Evolutionary conservation across 2,797 vertebrate genomes (phyloP).

Genomic region (Pseudochromis fuscus): DNA sequence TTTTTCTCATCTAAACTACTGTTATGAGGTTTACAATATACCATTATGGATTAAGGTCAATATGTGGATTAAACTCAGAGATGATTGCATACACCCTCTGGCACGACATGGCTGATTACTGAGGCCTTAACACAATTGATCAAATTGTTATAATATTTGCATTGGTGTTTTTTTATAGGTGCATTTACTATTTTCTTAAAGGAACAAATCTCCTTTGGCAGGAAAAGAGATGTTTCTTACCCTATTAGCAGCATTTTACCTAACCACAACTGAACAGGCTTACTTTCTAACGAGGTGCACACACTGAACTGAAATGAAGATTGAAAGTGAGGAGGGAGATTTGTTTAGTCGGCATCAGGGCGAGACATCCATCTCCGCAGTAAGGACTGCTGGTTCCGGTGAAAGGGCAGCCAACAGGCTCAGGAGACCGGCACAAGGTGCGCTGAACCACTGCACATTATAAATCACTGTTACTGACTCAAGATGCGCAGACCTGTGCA

Average conservation of each 20-base stretch:
- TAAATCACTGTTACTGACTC: conserved; percentile 75
- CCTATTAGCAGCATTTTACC: conserved; percentile 48
- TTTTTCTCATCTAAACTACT: conserved; percentile 49
- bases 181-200: conserved; percentile 29
- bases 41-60: conserved; percentile 46
- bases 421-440: conserved; percentile 67
- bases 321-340: conserved; percentile 61
- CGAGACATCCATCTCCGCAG: conserved; percentile 70
- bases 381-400: conserved; percentile 68
- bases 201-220: conserved; percentile 27
- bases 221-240: conserved; percentile 42
- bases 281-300: conserved; percentile 60
- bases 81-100: conserved; percentile 36
- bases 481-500: conserved; percentile 46
- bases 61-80: conserved; percentile 33
- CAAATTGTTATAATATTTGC: conserved; percentile 39
- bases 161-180: conserved; percentile 25
- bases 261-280: conserved; percentile 44
- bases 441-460: conserved; percentile 64
- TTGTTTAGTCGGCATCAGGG: conserved; percentile 68
- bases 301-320: conserved; percentile 61
- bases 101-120: conserved; percentile 38
- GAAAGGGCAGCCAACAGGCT: conserved; percentile 74
- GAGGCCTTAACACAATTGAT: conserved; percentile 47
- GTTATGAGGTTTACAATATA: conserved; percentile 37